Conservation (phyloP, 2,113 vertebrate species). For the Helogale parvula region DNA sequence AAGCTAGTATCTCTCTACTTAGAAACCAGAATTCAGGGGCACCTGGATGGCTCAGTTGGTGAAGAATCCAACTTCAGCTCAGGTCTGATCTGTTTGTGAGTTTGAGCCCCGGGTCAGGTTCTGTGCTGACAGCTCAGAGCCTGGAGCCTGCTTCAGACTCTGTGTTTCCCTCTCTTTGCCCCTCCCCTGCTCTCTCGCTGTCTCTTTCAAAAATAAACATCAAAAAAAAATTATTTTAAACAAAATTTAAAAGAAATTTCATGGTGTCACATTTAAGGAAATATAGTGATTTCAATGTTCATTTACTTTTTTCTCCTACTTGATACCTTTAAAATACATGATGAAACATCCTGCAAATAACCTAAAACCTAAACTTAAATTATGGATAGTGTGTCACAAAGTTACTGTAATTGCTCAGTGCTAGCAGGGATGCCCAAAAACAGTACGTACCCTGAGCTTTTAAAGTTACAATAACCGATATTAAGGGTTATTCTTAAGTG, state of each 20-base stretch:
- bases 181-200: no score
- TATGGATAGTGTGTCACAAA: fast-evolving
- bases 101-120: no score
- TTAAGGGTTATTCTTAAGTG: background rate
- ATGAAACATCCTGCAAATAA: background rate
- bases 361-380: background rate
- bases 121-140: no score
- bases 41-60: no score
- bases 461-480: no score
- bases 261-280: background rate
- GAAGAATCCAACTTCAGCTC: no score
- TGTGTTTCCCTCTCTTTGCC: no score
- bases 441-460: background rate
- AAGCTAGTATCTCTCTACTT: constrained; percentile 9
- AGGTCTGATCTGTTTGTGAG: no score
- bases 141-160: no score
- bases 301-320: background rate
- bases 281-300: background rate
- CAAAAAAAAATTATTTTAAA: no score
- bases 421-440: fast-evolving
- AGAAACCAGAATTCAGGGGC: background rate
- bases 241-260: background rate
- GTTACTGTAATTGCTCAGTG: fast-evolving
- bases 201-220: no score
- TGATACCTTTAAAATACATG: background rate